phyloP scores from a whole-genome alignment of 2,797 vertebrate species.

The Eulemur albifrons region DNA sequence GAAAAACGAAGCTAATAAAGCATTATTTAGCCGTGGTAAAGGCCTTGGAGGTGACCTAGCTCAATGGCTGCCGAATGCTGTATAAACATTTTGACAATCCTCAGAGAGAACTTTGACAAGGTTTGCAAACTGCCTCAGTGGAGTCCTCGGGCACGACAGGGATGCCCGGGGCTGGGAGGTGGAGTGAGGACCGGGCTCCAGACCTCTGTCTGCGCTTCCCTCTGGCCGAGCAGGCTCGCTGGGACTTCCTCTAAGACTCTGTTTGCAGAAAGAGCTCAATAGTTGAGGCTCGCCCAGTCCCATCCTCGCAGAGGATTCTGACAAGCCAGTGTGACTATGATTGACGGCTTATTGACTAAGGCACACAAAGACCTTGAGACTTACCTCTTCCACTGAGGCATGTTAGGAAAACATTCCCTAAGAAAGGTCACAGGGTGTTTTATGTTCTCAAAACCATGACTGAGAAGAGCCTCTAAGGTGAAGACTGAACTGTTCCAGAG shows the following conservation, averaged over 20 bases:
- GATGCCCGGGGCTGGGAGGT: background rate
- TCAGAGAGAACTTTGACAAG: background rate
- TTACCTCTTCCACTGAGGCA: background rate
- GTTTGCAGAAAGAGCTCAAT: background rate
- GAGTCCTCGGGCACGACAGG: fast-evolving
- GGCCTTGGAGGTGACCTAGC: fast-evolving
- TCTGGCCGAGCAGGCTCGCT: fast-evolving
- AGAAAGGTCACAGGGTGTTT: background rate
- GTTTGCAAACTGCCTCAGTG: background rate
- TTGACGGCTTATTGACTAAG: background rate
- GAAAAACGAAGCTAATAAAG: background rate
- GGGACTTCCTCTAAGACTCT: background rate
- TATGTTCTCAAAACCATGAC: background rate
- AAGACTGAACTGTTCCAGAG: background rate
- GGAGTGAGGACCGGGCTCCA: too few relatives aligned
- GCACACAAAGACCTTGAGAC: fast-evolving
- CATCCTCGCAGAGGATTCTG: background rate
- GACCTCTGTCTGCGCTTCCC: background rate
- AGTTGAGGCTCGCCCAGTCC: background rate
- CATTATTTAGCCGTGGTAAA: background rate
- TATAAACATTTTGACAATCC: background rate
- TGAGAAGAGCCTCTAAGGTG: background rate
- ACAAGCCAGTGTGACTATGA: background rate
- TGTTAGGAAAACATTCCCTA: background rate
- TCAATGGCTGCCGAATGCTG: too few relatives aligned